Evolutionary conservation across 2,888 invertebrate species (phyloP).

Genomic region (Harpalus rubripes): DNA sequence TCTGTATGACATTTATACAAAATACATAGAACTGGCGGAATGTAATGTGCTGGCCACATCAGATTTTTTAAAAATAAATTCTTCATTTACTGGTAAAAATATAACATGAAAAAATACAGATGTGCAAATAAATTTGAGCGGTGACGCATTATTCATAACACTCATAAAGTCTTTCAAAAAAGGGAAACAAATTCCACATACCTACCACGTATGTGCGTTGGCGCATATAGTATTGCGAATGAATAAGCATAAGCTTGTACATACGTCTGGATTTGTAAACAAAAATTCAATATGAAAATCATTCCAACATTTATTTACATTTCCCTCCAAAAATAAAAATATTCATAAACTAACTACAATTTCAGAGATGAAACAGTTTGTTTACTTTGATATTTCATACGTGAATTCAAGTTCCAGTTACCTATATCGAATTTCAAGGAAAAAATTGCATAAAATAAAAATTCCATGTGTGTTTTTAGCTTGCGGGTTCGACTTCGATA

Average conservation of each 20-base stretch:
- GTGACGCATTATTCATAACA: not conserved
- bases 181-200: not conserved
- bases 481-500: slow-evolving; percentile 50
- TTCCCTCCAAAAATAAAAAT: slow-evolving; percentile 38
- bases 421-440: slow-evolving; percentile 53
- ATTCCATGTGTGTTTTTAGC: slow-evolving; percentile 59
- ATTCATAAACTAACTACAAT: slow-evolving; percentile 43
- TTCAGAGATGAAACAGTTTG: slow-evolving; percentile 42
- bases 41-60: no score
- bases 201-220: not conserved
- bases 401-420: slow-evolving; percentile 46
- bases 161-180: no score
- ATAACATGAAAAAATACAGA: no score
- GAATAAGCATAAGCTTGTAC: not conserved
- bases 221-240: not conserved
- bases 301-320: slow-evolving; percentile 7
- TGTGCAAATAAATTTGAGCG: no score
- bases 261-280: not conserved
- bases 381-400: slow-evolving; percentile 50
- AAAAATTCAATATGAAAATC: not conserved
- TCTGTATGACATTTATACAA: no score
- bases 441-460: slow-evolving; percentile 60
- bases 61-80: no score
- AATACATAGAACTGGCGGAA: no score
- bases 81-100: no score